phyloP scores from a whole-genome alignment of 2,113 vertebrate genomes.

The Cyanistes caeruleus region DNA sequence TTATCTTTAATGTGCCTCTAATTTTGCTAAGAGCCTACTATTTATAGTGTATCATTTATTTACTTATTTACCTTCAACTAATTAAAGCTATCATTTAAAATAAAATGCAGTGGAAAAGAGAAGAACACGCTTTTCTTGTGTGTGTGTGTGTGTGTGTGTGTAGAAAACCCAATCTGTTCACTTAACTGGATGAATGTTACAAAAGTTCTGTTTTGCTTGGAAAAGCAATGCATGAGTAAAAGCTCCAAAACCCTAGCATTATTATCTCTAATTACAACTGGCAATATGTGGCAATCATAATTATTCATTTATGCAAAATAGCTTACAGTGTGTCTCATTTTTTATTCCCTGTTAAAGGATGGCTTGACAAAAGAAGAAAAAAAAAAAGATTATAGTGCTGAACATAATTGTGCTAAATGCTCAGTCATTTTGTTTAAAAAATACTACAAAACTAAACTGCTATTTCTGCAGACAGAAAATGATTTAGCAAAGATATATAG shows the following conservation, averaged over 20 bases:
- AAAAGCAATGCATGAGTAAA: constrained; percentile 48
- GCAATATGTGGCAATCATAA: constrained; percentile 70
- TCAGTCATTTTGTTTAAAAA: constrained; percentile 61
- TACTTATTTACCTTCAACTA: constrained; percentile 67
- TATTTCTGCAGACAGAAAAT: constrained; percentile 53
- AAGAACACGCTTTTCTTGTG: neutral
- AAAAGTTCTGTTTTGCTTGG: constrained; percentile 56
- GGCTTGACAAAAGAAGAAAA: constrained; percentile 41
- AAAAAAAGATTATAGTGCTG: constrained; percentile 38
- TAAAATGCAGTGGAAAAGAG: neutral
- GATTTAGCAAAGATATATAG: constrained; percentile 57
- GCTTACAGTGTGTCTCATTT: constrained; percentile 70
- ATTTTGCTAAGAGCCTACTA: constrained; percentile 71
- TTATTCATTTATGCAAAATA: constrained; percentile 72
- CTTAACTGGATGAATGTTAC: neutral
- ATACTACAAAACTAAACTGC: constrained; percentile 46
- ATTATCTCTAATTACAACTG: constrained; percentile 74
- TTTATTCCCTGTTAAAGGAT: constrained; percentile 71
- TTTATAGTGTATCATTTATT: constrained; percentile 59
- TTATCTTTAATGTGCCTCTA: constrained; percentile 71
- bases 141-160: neutral
- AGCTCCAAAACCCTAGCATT: constrained; percentile 54
- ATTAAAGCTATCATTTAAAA: constrained; percentile 34
- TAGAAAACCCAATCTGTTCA: neutral
- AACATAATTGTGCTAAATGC: constrained; percentile 57